A percentile compares a stretch with the other conserved stretches of the same genome.
Conservation (phyloP, 2,888 invertebrate species). For the Bombylius major region DNA sequence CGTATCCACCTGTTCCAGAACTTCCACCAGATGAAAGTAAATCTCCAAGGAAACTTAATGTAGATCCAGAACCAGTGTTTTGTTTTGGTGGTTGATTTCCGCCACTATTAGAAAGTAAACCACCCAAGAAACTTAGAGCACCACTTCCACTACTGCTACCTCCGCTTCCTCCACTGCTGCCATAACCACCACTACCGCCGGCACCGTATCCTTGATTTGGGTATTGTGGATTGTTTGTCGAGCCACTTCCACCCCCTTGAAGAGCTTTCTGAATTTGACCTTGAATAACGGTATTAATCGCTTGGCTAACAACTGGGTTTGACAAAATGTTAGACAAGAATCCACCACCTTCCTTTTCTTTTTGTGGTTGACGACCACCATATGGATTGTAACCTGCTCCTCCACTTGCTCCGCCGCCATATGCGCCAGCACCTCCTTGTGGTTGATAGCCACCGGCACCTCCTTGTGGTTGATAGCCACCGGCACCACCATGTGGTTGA, state of each 20-base stretch:
- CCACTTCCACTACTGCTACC: constrained; percentile 7
- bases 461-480: constrained; percentile 12
- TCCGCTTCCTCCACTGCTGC: constrained; percentile 15
- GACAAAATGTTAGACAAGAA: constrained; percentile 33
- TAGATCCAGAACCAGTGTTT: constrained; percentile 6
- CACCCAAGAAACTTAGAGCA: constrained; percentile 16
- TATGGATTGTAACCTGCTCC: background rate
- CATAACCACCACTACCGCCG: constrained; percentile 17
- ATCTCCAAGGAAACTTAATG: constrained; percentile 6
- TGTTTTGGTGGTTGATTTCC: background rate
- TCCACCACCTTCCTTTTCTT: constrained; percentile 20
- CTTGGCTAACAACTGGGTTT: constrained; percentile 32
- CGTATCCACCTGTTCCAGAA: background rate
- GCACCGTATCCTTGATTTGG: constrained; percentile 26
- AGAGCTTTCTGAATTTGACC: constrained; percentile 32
- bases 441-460: constrained; percentile 16
- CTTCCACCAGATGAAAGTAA: background rate
- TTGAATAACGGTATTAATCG: constrained; percentile 32
- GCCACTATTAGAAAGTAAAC: constrained; percentile 1
- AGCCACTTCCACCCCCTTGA: constrained; percentile 25
- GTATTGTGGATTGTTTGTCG: background rate
- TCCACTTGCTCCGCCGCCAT: constrained; percentile 16
- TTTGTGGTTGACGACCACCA: background rate
- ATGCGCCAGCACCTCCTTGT: constrained; percentile 21
- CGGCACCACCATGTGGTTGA: constrained; percentile 16